Base-by-base conservation (phyloP, 2,888 invertebrate species). In the Corythucha ciliata region DNA sequence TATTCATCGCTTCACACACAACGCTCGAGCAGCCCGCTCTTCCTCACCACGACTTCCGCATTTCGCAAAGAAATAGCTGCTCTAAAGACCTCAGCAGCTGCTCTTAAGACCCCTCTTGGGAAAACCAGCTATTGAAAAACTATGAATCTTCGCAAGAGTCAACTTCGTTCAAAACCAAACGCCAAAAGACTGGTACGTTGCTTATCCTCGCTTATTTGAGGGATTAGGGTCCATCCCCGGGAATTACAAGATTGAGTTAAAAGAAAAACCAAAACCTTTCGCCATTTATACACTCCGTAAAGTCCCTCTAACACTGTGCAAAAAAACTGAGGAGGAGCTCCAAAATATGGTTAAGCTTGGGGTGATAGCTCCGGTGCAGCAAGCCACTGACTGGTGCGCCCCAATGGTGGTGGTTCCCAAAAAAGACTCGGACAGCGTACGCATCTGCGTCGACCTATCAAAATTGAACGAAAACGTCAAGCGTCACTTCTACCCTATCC, bases 381-480 rank as follows among this genome's bases (percentile, higher is more conserved):
- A 8, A 20, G 37, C 37, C 18, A 37, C 37, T 5, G 47, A 47
- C n/a, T 47, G 47, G 47, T 47, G 47, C 16, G 47, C 47, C 4
- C 32, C 32, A n/a, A 47, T 47, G 47, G 47, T 39, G 6, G 6
- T 32, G 12, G 32, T 48, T 6, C 34, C 34, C n/a, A 48, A 48
- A 34, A n/a, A n/a, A n/a, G n/a, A n/a, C n/a, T n/a, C n/a, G n/a
- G n/a, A n/a, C n/a, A n/a, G n/a, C n/a, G n/a, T n/a, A n/a, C n/a
- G n/a, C n/a, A n/a, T n/a, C n/a, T n/a, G n/a, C n/a, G n/a, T n/a
- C n/a, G n/a, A n/a, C n/a, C n/a, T n/a, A n/a, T n/a, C n/a, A n/a
- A n/a, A n/a, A n/a, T n/a, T n/a, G n/a, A n/a, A n/a, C n/a, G n/a
- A n/a, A n/a, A n/a, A n/a, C n/a, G n/a, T n/a, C n/a, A n/a, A n/a